Percentiles rank a stretch among this genome's conserved stretches.
Conservation (phyloP, 2,113 vertebrate species). For the Holacanthus passer region DNA sequence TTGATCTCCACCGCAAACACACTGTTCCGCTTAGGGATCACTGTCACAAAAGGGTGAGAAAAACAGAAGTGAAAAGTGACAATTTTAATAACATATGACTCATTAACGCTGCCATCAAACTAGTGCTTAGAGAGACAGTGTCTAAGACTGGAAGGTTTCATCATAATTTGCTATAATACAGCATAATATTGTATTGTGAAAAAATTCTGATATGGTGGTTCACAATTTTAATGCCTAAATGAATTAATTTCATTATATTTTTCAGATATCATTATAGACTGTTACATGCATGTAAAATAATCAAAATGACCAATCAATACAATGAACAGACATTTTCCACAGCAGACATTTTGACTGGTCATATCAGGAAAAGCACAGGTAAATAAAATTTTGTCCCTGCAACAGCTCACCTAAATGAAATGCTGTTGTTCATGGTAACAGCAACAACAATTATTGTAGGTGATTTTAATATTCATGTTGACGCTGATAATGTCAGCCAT, state of each 20-base stretch:
- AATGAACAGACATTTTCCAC: neutral
- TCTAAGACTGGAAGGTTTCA: neutral
- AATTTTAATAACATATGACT: neutral
- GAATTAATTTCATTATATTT: neutral
- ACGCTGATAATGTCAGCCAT: too few relatives aligned
- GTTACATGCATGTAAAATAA: neutral
- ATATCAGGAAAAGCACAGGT: neutral
- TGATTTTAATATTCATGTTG: too few relatives aligned
- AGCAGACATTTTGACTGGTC: neutral
- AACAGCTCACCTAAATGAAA: neutral
- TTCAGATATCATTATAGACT: neutral
- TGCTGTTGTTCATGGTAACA: neutral
- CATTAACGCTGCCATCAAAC: neutral
- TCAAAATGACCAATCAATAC: neutral
- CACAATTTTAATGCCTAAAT: neutral
- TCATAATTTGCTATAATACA: neutral
- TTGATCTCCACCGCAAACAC: constrained; percentile 92
- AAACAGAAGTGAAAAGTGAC: neutral
- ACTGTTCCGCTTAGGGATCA: constrained; percentile 93
- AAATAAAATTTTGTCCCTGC: neutral
- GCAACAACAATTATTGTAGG: too few relatives aligned
- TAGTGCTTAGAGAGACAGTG: neutral
- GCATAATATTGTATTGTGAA: neutral
- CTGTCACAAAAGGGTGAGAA: constrained; percentile 73
- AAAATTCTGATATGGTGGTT: too few relatives aligned